Evolutionary conservation across 2,113 vertebrate genomes (phyloP).

Genomic region (Herpailurus yagouaroundi): DNA sequence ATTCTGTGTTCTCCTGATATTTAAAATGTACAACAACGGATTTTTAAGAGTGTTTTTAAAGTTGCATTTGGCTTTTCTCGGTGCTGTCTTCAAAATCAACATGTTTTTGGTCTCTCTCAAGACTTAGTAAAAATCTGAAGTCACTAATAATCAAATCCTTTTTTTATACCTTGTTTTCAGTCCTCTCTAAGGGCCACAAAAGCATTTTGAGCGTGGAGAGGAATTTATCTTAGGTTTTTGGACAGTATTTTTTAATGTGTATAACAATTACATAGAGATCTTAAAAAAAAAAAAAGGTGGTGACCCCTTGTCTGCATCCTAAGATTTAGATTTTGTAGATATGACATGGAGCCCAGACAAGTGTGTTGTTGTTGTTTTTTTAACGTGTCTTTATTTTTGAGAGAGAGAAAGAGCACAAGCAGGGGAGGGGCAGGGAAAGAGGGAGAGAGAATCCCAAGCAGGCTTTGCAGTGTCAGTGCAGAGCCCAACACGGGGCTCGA

Average conservation of each 20-base stretch:
- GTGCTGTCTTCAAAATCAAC: slow-evolving; percentile 33
- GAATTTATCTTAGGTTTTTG: background rate
- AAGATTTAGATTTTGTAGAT: background rate
- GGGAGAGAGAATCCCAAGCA: too few species aligned
- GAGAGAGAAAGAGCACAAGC: too few species aligned
- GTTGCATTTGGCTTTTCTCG: slow-evolving; percentile 20
- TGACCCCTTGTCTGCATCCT: background rate
- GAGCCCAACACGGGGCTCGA: too few species aligned
- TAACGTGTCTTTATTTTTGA: too few species aligned
- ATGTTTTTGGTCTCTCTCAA: background rate
- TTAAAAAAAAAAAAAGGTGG: background rate
- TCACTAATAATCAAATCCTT: background rate
- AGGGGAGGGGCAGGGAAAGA: too few species aligned
- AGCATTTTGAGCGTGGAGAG: background rate
- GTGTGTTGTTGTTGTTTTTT: background rate
- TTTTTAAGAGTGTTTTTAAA: background rate
- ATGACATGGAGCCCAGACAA: background rate
- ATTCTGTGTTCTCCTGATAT: background rate
- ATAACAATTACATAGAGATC: background rate
- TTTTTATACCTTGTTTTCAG: background rate
- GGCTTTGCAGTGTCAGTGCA: too few species aligned
- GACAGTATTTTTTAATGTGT: background rate
- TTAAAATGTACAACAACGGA: background rate
- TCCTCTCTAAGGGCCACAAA: background rate
- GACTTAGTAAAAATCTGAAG: slow-evolving; percentile 10